Conservation (phyloP, 2,888 invertebrate species). For the Mellilla xanthometata region DNA sequence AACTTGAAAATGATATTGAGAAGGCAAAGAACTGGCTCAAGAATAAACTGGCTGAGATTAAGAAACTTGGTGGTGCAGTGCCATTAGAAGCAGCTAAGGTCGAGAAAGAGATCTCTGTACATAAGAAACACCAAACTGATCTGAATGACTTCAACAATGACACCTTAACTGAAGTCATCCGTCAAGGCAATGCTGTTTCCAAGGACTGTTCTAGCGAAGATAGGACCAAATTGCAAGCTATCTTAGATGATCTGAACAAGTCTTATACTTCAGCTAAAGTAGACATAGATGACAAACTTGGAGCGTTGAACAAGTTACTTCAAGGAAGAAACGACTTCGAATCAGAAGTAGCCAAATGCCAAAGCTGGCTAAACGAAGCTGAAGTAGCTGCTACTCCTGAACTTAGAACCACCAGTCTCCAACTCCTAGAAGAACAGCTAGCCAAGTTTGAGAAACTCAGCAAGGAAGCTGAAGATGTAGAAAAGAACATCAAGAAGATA, state of each 20-base stretch:
- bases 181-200: conserved; percentile 88
- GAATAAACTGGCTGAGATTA: conserved; percentile 88
- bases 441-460: conserved; percentile 92
- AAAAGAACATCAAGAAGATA: conserved; percentile 88
- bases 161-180: conserved; percentile 88
- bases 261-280: conserved; percentile 88
- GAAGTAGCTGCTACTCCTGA: conserved; percentile 93
- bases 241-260: conserved; percentile 86
- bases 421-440: conserved; percentile 93
- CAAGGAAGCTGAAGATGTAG: conserved; percentile 88
- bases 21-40: conserved; percentile 92
- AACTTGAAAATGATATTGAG: conserved; percentile 90
- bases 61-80: conserved; percentile 88
- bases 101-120: conserved; percentile 90
- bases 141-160: conserved; percentile 90
- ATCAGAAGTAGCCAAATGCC: conserved; percentile 89
- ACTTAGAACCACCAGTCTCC: conserved; percentile 89
- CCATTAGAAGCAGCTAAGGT: conserved; percentile 91
- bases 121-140: conserved; percentile 89
- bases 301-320: conserved; percentile 87
- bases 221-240: conserved; percentile 84
- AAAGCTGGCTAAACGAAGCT: conserved; percentile 95
- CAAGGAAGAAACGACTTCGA: conserved; percentile 92
- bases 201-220: conserved; percentile 92
- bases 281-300: conserved; percentile 88